These are phyloP conservation scores for Empis livida DNA, from an alignment of 2,888 invertebrate genomes.

Conservation along the genomic window DNA sequence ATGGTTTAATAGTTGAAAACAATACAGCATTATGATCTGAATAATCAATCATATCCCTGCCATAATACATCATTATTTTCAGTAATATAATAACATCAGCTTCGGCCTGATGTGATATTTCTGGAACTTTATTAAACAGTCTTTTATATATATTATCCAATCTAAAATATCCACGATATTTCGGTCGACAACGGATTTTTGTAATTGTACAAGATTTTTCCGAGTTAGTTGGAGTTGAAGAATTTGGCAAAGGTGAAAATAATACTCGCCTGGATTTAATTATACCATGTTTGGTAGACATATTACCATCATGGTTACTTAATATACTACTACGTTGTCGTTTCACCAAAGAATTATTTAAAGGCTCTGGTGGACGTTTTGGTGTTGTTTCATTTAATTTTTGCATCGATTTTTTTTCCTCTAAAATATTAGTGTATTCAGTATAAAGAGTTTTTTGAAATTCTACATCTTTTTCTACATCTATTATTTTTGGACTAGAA, in stretches of 20 bases:
- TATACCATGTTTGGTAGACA: too few relatives aligned
- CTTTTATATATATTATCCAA: constrained; percentile 43
- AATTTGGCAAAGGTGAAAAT: too few relatives aligned
- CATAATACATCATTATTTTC: constrained; percentile 44
- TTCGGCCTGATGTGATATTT: constrained; percentile 51
- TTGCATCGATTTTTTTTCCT: constrained; percentile 23
- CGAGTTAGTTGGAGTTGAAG: neutral
- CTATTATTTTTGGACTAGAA: constrained; percentile 1
- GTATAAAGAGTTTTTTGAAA: constrained; percentile 27
- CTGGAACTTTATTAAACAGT: constrained; percentile 35
- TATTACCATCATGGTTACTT: neutral
- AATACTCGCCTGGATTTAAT: too few relatives aligned
- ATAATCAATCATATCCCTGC: constrained; percentile 45
- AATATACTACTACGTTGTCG: neutral
- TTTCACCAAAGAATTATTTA: neutral
- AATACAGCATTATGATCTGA: constrained; percentile 24
- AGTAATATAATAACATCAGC: constrained; percentile 51
- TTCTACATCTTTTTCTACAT: constrained; percentile 19
- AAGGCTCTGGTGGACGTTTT: constrained; percentile 22
- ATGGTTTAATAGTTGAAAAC: constrained; percentile 11
- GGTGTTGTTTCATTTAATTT: constrained; percentile 42
- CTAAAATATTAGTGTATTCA: constrained; percentile 12
- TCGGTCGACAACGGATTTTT: neutral
- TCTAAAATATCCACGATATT: constrained; percentile 33
- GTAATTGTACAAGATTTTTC: neutral